These are phyloP conservation scores for Drosophila gaucha DNA, from an alignment of 2,888 invertebrate species.

Conservation along the genomic window DNA sequence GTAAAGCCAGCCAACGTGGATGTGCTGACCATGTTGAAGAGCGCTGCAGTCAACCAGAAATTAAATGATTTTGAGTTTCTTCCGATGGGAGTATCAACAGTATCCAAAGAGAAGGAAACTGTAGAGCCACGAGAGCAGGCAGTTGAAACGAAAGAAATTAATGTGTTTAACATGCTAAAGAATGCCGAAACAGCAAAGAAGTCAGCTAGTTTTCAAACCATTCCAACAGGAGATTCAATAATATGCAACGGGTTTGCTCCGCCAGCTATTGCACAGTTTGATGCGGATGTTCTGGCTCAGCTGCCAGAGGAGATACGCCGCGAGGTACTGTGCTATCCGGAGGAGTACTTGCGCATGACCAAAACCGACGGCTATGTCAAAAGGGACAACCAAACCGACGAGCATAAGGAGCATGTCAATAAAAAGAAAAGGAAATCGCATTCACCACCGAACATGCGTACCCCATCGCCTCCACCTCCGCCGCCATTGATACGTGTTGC, in stretches of 20 bases:
- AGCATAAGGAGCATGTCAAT: not conserved
- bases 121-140: not conserved
- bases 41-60: constrained; percentile 55
- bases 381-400: not conserved
- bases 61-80: not conserved
- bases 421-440: constrained; percentile 1
- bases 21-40: constrained; percentile 75
- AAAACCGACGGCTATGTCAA: not conserved
- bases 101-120: not conserved
- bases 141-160: constrained; percentile 1
- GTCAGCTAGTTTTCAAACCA: not conserved
- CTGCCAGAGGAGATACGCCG: constrained; percentile 87
- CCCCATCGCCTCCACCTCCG: constrained; percentile 8
- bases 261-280: constrained; percentile 83
- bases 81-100: not conserved
- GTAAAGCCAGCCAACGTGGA: constrained; percentile 23
- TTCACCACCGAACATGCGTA: not conserved
- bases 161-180: constrained; percentile 72
- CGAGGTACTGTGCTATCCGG: constrained; percentile 85
- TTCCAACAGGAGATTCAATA: not conserved
- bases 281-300: constrained; percentile 87
- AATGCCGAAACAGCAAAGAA: constrained; percentile 57
- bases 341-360: constrained; percentile 43
- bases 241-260: not conserved
- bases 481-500: not conserved